phyloP scores from a whole-genome alignment of 1,140 invertebrate genomes.

The Zaprionus taronus region DNA sequence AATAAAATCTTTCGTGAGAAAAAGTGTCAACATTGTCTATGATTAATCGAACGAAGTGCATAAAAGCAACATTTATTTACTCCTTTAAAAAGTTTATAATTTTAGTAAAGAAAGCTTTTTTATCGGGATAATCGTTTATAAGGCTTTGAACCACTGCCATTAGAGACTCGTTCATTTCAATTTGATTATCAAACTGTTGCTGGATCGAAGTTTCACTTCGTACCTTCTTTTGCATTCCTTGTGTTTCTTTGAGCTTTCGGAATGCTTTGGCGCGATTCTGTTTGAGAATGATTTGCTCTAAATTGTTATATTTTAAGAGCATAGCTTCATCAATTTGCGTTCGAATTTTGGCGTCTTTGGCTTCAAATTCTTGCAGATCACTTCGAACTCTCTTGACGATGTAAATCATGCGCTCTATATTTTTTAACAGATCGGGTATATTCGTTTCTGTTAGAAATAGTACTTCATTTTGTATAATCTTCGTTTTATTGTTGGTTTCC shows the following conservation, averaged over 20 bases:
- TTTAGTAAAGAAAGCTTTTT: conserved; percentile 85
- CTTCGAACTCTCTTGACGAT: conserved; percentile 58
- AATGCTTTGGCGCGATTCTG: conserved; percentile 87
- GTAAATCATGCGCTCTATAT: conserved; percentile 68
- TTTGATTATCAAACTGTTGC: conserved; percentile 85
- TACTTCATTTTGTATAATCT: conserved; percentile 85
- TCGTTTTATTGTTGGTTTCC: conserved; percentile 86
- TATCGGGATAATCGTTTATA: conserved; percentile 86
- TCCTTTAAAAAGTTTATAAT: conserved; percentile 85
- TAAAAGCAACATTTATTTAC: conserved; percentile 24
- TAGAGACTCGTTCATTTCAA: conserved; percentile 85
- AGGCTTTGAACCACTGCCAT: conserved; percentile 86
- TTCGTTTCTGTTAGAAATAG: conserved; percentile 54
- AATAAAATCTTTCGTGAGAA: not conserved
- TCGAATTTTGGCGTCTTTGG: conserved; percentile 84
- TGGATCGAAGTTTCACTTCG: conserved; percentile 84
- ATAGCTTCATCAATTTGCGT: conserved; percentile 74
- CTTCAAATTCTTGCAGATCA: conserved; percentile 85
- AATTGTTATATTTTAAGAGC: conserved; percentile 85
- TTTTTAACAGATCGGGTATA: conserved; percentile 58
- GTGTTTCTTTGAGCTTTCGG: conserved; percentile 85
- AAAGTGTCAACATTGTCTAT: too few relatives aligned
- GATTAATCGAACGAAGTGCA: not conserved
- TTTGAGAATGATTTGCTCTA: conserved; percentile 87
- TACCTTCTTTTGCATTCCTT: conserved; percentile 62